A percentile compares a stretch with the other conserved stretches of the same genome.
Conservation (phyloP, 2,797 vertebrate genomes). For the Moxostoma hubbsi region DNA sequence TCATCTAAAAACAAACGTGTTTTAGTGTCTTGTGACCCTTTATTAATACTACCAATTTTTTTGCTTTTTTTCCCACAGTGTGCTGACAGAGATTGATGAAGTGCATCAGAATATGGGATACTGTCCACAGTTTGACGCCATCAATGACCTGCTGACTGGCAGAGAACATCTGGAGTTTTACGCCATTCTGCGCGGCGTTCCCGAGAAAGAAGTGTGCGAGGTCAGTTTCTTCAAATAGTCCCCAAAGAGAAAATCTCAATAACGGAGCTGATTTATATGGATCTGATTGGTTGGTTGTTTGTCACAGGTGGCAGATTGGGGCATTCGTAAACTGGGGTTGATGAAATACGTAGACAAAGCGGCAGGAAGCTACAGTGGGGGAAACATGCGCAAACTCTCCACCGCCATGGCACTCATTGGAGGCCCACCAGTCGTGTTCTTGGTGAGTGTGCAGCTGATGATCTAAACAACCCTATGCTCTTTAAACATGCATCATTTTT, state of each 20-base stretch:
- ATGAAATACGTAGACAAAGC: constrained; percentile 84
- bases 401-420: constrained; percentile 97
- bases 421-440: constrained; percentile 94
- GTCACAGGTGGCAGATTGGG: constrained; percentile 94
- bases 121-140: constrained; percentile 96
- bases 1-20: background rate
- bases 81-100: constrained; percentile 88
- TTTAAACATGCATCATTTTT: background rate
- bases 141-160: constrained; percentile 93
- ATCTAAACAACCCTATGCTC: background rate
- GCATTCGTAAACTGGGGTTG: constrained; percentile 84
- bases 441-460: constrained; percentile 80
- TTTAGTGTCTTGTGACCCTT: background rate
- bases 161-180: constrained; percentile 97
- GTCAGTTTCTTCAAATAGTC: constrained; percentile 69
- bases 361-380: constrained; percentile 94
- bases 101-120: constrained; percentile 99
- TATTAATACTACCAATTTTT: background rate
- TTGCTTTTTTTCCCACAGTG: constrained; percentile 71
- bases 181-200: constrained; percentile 92
- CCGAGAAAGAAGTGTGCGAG: constrained; percentile 97
- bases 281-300: constrained; percentile 4
- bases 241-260: background rate
- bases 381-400: constrained; percentile 95
- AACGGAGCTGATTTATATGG: background rate